These are phyloP conservation scores for Caerostris extrusa DNA, from an alignment of 1,140 invertebrate species.

Conservation along the genomic window DNA sequence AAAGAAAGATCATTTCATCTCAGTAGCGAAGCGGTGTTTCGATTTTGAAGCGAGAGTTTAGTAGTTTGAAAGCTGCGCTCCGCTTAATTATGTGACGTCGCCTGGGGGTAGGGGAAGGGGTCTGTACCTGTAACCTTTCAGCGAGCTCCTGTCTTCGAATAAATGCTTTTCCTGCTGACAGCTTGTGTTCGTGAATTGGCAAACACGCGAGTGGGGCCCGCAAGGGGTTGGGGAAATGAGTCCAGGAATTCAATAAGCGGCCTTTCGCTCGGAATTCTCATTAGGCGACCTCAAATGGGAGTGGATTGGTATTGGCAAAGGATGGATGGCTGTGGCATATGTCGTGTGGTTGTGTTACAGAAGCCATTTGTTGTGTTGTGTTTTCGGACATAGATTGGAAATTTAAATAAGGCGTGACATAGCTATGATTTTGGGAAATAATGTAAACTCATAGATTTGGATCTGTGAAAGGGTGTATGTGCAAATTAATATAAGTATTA, in stretches of 20 bases:
- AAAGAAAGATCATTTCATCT: not conserved
- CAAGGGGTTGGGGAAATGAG: not conserved
- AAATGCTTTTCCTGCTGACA: not conserved
- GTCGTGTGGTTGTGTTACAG: not conserved
- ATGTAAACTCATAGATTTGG: too few species aligned
- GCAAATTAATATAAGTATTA: too few species aligned
- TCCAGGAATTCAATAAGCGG: not conserved
- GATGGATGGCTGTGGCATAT: not conserved
- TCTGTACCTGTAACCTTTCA: conserved; percentile 35
- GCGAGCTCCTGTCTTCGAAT: not conserved
- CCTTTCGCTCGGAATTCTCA: not conserved
- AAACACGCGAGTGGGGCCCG: not conserved
- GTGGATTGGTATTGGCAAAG: not conserved
- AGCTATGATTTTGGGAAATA: not conserved
- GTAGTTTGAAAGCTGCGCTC: not conserved
- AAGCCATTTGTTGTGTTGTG: not conserved
- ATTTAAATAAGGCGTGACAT: not conserved
- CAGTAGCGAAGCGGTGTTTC: not conserved
- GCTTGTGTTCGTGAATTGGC: not conserved
- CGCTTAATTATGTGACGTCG: conserved; percentile 32
- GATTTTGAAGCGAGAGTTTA: not conserved
- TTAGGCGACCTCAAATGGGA: not conserved
- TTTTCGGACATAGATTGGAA: not conserved
- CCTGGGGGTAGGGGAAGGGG: not conserved
- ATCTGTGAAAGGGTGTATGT: too few species aligned